Percentiles rank a stretch among this genome's conserved stretches.
Conservation (phyloP, 2,888 invertebrate species). For the Prosopocoilus inquinatus region DNA sequence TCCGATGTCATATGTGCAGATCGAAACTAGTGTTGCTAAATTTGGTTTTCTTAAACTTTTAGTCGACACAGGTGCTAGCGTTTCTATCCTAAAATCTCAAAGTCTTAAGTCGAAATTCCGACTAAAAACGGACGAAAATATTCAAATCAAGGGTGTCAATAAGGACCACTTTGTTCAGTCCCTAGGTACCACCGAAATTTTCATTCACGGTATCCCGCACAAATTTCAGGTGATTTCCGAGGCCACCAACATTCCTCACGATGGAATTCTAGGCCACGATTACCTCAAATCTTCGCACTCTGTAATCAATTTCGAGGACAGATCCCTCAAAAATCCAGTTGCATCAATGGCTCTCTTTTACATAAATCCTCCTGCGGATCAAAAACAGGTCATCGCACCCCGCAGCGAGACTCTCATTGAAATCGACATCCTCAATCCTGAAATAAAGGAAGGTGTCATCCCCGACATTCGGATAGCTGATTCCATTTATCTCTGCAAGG, state of each 20-base stretch:
- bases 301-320: background rate
- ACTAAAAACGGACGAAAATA: background rate
- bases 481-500: slow-evolving; percentile 23
- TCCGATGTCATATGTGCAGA: background rate
- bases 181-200: background rate
- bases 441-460: slow-evolving; percentile 23
- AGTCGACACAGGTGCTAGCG: slow-evolving; percentile 4
- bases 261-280: slow-evolving; percentile 3
- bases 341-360: slow-evolving; percentile 4
- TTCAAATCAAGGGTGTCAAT: slow-evolving; percentile 1
- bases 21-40: background rate
- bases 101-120: background rate
- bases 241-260: background rate
- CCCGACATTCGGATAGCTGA: slow-evolving; percentile 17
- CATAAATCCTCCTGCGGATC: slow-evolving; percentile 4
- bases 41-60: slow-evolving; percentile 3
- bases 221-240: background rate
- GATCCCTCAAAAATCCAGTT: background rate
- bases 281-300: background rate
- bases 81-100: background rate
- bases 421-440: slow-evolving; percentile 23
- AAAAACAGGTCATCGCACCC: slow-evolving; percentile 19
- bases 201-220: background rate
- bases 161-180: too few species aligned
- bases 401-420: slow-evolving; percentile 22